These are phyloP conservation scores for Struthidea cinerea DNA, from an alignment of 2,113 vertebrate genomes.

Conservation along the genomic window DNA sequence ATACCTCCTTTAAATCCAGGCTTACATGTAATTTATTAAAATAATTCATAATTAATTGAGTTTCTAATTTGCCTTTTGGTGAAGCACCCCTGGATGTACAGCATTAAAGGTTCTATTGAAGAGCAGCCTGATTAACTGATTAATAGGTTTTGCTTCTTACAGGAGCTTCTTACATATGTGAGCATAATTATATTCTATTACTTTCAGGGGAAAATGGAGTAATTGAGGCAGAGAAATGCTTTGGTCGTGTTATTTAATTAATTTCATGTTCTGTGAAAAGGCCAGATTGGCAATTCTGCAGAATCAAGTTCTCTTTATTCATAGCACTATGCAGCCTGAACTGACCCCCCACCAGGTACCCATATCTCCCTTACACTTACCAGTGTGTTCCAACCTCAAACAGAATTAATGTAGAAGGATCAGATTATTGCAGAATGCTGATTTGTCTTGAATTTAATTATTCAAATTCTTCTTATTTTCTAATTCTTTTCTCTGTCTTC, in stretches of 20 bases:
- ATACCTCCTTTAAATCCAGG: conserved; percentile 10
- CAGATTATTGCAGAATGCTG: not conserved
- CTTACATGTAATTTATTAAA: conserved; percentile 31
- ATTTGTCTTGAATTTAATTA: not conserved
- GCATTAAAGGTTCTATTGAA: conserved; percentile 4
- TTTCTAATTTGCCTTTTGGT: conserved; percentile 43
- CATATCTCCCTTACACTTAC: not conserved
- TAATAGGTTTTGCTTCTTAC: not conserved
- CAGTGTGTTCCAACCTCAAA: not conserved
- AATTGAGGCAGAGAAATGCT: conserved; percentile 1
- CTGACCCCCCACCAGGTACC: accelerated
- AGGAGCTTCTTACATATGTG: not conserved
- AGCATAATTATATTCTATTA: conserved; percentile 8
- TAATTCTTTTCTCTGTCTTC: not conserved
- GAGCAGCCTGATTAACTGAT: not conserved
- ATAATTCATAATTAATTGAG: conserved; percentile 43
- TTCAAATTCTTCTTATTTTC: not conserved
- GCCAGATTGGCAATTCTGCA: not conserved
- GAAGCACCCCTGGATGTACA: not conserved
- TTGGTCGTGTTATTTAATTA: conserved; percentile 20
- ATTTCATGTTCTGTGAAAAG: conserved; percentile 21
- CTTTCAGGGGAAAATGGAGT: not conserved
- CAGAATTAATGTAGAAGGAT: not conserved
- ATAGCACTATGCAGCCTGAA: not conserved
- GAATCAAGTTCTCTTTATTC: not conserved